phyloP scores from a whole-genome alignment of 2,888 invertebrate species.

The Ptycholaimellus sp. region DNA sequence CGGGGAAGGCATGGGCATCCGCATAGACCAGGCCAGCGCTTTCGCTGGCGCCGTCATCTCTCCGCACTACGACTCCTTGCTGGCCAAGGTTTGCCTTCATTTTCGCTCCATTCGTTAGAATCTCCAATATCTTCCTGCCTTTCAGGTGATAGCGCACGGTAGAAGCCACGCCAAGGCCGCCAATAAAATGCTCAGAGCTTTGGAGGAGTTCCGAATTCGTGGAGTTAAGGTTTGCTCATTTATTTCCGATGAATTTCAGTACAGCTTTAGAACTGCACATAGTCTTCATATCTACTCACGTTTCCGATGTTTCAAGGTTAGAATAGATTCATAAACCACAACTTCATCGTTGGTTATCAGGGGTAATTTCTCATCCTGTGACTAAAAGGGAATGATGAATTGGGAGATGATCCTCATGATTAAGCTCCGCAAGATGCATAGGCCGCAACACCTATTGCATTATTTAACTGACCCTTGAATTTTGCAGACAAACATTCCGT shows the following conservation, averaged over 20 bases:
- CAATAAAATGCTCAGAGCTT: conserved; percentile 81
- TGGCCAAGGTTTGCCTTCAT: conserved; percentile 63
- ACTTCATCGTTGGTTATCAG: no score
- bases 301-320: no score
- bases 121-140: no score
- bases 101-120: no score
- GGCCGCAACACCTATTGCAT: no score
- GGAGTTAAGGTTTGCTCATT: conserved; percentile 51
- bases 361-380: neutral
- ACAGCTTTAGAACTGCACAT: no score
- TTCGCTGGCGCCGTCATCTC: conserved; percentile 78
- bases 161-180: conserved; percentile 64
- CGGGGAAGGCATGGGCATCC: conserved; percentile 97
- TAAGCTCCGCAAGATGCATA: no score
- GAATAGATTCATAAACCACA: no score
- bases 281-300: no score
- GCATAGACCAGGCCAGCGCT: conserved; percentile 82
- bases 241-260: neutral
- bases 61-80: conserved; percentile 87
- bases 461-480: neutral
- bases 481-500: conserved; percentile 74
- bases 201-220: conserved; percentile 83
- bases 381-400: neutral
- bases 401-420: no score
- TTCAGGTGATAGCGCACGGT: conserved; percentile 63